phyloP scores from a whole-genome alignment of 2,888 invertebrate species.

The Vanessa cardui region DNA sequence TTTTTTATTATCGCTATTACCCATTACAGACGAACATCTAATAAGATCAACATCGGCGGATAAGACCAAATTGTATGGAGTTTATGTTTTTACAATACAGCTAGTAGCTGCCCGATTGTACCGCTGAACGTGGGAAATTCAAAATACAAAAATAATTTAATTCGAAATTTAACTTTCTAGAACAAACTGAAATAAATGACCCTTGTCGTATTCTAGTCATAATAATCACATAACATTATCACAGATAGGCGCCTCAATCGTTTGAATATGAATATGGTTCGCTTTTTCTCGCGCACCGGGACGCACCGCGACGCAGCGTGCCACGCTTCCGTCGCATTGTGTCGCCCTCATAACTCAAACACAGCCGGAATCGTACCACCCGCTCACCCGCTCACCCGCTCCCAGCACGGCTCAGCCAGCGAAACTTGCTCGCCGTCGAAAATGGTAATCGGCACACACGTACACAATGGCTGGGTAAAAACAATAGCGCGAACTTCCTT shows the following conservation, averaged over 20 bases:
- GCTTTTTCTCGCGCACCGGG: constrained; percentile 8
- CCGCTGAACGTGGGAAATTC: too few species aligned
- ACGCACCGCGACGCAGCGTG: constrained; percentile 13
- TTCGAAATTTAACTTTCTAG: too few species aligned
- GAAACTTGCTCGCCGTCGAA: constrained; percentile 18
- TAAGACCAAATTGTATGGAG: too few species aligned
- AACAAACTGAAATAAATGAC: too few species aligned
- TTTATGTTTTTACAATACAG: too few species aligned
- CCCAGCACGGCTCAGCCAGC: constrained; percentile 8
- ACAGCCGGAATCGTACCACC: constrained; percentile 20
- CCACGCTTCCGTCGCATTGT: constrained; percentile 26
- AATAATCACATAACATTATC: neutral
- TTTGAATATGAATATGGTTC: constrained; percentile 2
- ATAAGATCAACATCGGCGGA: too few species aligned
- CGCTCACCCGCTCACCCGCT: constrained; percentile 8
- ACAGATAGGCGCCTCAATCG: neutral
- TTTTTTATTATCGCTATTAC: too few species aligned
- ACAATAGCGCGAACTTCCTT: constrained; percentile 30
- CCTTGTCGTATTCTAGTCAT: neutral
- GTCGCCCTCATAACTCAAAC: constrained; percentile 24
- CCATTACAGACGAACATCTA: too few species aligned
- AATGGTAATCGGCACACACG: constrained; percentile 30
- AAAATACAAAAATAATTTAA: too few species aligned
- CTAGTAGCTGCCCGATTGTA: too few species aligned
- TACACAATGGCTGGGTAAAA: constrained; percentile 30